Conservation (phyloP, 2,113 vertebrate genomes). For the Hiodon tergisus region DNA sequence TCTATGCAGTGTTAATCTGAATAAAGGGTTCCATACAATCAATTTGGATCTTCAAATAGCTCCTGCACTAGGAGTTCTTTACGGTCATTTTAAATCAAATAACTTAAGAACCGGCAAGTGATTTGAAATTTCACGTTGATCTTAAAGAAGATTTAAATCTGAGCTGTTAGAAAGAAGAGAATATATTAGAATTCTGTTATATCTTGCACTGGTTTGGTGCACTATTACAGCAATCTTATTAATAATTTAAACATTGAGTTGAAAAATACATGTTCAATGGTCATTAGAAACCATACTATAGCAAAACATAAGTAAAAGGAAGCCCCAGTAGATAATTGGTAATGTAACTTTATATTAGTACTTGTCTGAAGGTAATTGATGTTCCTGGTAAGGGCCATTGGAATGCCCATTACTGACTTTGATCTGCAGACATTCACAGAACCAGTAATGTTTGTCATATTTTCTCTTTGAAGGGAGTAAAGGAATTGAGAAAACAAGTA, state of each 20-base stretch:
- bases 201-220: background rate
- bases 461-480: slow-evolving; percentile 70
- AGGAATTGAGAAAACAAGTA: slow-evolving; percentile 80
- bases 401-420: background rate
- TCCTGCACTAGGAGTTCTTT: background rate
- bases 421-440: background rate
- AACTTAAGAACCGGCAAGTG: background rate
- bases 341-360: background rate
- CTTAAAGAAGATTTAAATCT: slow-evolving; percentile 14
- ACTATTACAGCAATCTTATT: background rate
- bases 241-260: slow-evolving; percentile 16
- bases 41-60: slow-evolving; percentile 14
- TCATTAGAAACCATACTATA: background rate
- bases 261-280: slow-evolving; percentile 17
- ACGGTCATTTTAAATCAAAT: background rate
- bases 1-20: background rate
- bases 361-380: background rate
- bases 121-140: background rate
- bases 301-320: background rate
- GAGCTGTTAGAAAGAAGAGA: background rate
- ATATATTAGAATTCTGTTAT: no score
- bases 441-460: slow-evolving; percentile 15
- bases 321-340: background rate
- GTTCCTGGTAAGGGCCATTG: background rate
- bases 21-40: slow-evolving; percentile 5